These are phyloP conservation scores for Sesia apiformis DNA, from an alignment of 2,888 invertebrate genomes.

Conservation along the genomic window DNA sequence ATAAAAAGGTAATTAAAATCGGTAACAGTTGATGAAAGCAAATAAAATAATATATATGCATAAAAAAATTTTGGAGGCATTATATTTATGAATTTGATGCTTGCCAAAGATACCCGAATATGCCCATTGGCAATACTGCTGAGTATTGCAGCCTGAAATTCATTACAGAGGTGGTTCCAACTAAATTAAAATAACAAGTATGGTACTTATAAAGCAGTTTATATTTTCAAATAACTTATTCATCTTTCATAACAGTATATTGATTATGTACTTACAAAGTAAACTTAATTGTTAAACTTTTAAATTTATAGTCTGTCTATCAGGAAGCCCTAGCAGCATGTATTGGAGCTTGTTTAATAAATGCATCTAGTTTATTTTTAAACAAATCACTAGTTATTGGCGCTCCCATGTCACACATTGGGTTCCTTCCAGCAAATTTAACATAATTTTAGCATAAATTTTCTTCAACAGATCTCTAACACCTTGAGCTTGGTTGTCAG, in stretches of 20 bases:
- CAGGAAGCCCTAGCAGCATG: conserved; percentile 58
- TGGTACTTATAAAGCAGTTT: no score
- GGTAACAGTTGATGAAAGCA: no score
- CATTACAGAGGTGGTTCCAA: no score
- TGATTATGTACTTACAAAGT: neutral
- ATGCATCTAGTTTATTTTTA: conserved; percentile 89
- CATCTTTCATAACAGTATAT: neutral
- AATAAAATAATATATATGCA: no score
- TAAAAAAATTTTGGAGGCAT: no score
- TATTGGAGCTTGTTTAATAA: conserved; percentile 88
- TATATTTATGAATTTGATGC: no score
- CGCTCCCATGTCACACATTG: conserved; percentile 85
- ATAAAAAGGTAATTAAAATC: no score
- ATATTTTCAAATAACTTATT: no score
- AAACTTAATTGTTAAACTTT: neutral
- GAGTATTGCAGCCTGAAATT: no score
- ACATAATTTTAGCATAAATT: conserved; percentile 93
- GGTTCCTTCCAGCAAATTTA: conserved; percentile 97
- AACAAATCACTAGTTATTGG: conserved; percentile 95
- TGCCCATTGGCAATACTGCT: no score
- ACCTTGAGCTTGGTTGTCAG: conserved; percentile 88
- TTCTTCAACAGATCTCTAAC: conserved; percentile 91
- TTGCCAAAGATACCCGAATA: no score
- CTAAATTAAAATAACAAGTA: no score
- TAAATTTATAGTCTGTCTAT: conserved; percentile 22